These are phyloP conservation scores for Sylvicola cinctus DNA, from an alignment of 2,888 invertebrate genomes.

Conservation along the genomic window DNA sequence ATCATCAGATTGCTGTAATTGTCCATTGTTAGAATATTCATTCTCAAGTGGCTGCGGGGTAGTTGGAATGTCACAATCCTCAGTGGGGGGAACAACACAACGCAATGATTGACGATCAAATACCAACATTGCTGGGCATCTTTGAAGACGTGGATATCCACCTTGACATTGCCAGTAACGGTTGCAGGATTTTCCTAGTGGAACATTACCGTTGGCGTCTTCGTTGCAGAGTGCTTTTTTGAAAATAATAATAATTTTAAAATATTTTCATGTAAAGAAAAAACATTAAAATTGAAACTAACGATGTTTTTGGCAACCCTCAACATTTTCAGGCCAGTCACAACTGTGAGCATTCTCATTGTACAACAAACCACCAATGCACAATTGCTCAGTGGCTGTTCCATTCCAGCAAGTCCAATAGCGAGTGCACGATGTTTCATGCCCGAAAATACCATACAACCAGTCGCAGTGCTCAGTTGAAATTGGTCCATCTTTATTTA, in stretches of 20 bases:
- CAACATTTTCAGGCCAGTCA: conserved; percentile 87
- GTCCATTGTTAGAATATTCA: no score
- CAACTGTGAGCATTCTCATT: conserved; percentile 80
- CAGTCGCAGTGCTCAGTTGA: conserved; percentile 77
- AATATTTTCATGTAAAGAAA: not conserved
- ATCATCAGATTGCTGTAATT: no score
- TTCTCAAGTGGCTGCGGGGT: conserved; percentile 44
- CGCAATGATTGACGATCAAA: conserved; percentile 64
- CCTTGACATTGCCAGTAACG: conserved; percentile 90
- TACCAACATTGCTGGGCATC: conserved; percentile 79
- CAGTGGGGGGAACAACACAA: conserved; percentile 76
- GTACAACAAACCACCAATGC: conserved; percentile 77
- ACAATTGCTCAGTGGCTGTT: conserved; percentile 77
- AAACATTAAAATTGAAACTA: conserved; percentile 26
- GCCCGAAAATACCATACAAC: conserved; percentile 84
- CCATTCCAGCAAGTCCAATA: conserved; percentile 95
- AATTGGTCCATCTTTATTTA: conserved; percentile 50
- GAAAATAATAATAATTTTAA: conserved; percentile 2
- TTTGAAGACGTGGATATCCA: conserved; percentile 74
- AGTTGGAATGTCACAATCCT: conserved; percentile 70
- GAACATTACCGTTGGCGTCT: conserved; percentile 77
- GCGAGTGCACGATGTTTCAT: conserved; percentile 80
- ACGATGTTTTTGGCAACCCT: conserved; percentile 88
- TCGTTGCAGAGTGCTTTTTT: conserved; percentile 68
- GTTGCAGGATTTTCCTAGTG: conserved; percentile 80